phyloP scores from a whole-genome alignment of 2,113 vertebrate species.

The Rhadina sibilatrix region DNA sequence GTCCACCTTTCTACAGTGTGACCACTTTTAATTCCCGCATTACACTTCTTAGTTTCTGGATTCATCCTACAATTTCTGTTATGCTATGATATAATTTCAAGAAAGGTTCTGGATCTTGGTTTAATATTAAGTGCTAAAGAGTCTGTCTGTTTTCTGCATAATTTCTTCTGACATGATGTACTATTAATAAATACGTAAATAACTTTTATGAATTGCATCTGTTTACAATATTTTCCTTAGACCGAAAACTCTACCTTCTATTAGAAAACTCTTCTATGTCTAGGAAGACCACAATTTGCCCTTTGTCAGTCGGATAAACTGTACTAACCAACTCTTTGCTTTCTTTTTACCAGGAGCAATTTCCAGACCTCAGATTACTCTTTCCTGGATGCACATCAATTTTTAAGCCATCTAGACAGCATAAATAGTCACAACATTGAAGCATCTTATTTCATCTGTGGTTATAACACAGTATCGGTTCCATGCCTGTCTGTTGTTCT shows the following conservation, averaged over 20 bases:
- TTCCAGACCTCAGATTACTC: neutral
- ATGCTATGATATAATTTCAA: neutral
- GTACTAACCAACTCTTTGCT: neutral
- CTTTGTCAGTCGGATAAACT: neutral
- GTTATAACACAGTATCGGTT: neutral
- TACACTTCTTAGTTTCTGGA: neutral
- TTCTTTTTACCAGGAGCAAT: neutral
- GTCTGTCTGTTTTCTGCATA: neutral
- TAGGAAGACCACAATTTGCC: neutral
- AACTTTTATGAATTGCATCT: neutral
- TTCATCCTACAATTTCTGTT: neutral
- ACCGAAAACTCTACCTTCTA: neutral
- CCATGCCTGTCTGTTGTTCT: neutral
- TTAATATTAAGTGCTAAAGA: neutral
- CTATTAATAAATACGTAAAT: neutral
- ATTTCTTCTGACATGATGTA: neutral
- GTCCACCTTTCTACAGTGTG: neutral
- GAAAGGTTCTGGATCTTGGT: neutral
- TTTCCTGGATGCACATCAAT: accelerated
- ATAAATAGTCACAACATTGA: neutral
- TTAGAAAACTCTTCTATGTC: neutral
- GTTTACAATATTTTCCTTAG: neutral
- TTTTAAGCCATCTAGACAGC: neutral
- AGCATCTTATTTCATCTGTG: neutral
- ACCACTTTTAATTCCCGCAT: neutral